A percentile compares a stretch with the other conserved stretches of the same genome.
Evolutionary conservation across 1,140 invertebrate genomes (phyloP).

Genomic region (Pomphorhynchus laevis): DNA sequence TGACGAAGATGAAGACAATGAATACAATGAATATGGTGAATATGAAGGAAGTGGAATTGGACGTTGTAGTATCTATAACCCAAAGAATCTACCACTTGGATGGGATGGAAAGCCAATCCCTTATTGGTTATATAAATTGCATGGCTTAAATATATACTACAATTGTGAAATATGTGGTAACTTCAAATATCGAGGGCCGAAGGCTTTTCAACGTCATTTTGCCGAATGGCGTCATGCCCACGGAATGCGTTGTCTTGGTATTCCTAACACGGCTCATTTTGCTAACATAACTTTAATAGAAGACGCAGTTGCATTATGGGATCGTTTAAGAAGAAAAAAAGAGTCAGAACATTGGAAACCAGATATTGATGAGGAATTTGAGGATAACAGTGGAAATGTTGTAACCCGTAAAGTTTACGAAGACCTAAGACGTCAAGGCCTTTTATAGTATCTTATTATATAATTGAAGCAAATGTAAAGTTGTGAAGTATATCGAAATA

Average conservation of each 20-base stretch:
- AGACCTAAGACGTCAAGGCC: constrained; percentile 80
- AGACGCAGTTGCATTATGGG: constrained; percentile 78
- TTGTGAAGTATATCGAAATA: too few species aligned
- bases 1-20: constrained; percentile 10
- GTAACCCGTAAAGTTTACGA: constrained; percentile 90
- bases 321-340: constrained; percentile 70
- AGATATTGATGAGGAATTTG: constrained; percentile 66
- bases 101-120: constrained; percentile 99
- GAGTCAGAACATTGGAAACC: constrained; percentile 74
- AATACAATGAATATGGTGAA: constrained; percentile 11
- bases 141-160: constrained; percentile 90
- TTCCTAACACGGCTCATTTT: constrained; percentile 97
- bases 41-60: constrained; percentile 32
- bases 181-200: constrained; percentile 88
- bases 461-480: too few species aligned
- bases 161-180: constrained; percentile 99
- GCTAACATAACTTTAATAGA: constrained; percentile 96
- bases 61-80: constrained; percentile 81
- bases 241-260: constrained; percentile 87
- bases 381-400: constrained; percentile 88
- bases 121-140: constrained; percentile 95
- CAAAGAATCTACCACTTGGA: constrained; percentile 83
- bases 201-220: constrained; percentile 97
- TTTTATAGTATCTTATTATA: too few species aligned
- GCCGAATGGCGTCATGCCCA: constrained; percentile 97